Evolutionary conservation across 2,797 vertebrate species (phyloP), one percentile per base, ranked within the genome.

Genomic region (Eptatretus atami): DNA sequence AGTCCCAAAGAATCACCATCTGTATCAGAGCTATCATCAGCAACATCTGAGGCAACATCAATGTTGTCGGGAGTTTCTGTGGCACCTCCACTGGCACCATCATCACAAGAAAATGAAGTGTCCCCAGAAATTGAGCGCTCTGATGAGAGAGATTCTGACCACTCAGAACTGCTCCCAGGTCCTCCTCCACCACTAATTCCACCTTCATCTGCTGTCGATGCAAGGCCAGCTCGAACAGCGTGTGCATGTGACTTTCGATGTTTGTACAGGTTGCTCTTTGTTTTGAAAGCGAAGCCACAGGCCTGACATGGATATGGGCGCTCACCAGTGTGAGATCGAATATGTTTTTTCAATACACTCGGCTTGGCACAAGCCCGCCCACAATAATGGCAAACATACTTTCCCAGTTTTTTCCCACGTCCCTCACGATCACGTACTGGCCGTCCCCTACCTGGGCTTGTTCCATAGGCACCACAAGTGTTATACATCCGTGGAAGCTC

Each of bases 231-330:
- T 76, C 95, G 96, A 69, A 98, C 92, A 63, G 84, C 80, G 72
- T 98, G 92, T 67, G 90, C 86, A 10, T 98, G 92, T 67, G 92
- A 98, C 70, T 98, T 98, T 66, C 90, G 82, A 72, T 98, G 92
- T 71, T 98, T 98, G 71, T 98, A 98, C 66, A 98, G 71, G 75
- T 98, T 98, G 74, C 92, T 98, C 77, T 98, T 96, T 52, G 90
- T 99, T 73, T 99, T 99, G 70, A 95, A 99, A 66, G 92, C 96
- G 77, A 96, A 96, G 68, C 88, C 87, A 53, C 92, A 98, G 4
- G 92, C 86, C 53, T 74, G 77, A 65, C 92, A 98, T 65, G 87
- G 92, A 72, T 92, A 98, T 6, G 92, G 92, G 70, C 92, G 79
- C 77, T 98, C 92, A 11, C 92, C 92, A 0, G 92, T 98, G 75